Base-by-base conservation (phyloP, 1,140 invertebrate genomes). In the Venustaconcha ellipsiformis region DNA sequence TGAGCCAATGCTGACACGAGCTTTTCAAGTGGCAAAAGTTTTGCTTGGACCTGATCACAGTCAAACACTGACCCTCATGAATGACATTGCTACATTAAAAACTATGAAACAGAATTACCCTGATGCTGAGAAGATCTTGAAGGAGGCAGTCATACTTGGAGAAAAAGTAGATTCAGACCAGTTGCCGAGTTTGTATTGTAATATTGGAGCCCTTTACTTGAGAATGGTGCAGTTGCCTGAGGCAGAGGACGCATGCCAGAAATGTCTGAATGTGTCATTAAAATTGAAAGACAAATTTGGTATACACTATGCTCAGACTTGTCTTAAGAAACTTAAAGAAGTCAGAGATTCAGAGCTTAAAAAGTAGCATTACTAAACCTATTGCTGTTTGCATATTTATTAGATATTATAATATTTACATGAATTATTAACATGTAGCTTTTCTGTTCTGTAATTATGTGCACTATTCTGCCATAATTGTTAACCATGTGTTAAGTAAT, bases 71-170 rank as follows among this genome's bases (percentile, higher is more conserved):
- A 91, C 97, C 59, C 72, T 87, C 60, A 88, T 97, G 13, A 97
- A 97, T 92, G 95, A 97, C 88, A 91, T 97, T 72, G 96, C 94
- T 58, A 94, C 94, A 64, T 92, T 95, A 15, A 93, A 92, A 77
- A 93, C 92, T 90, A 81, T 92, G 83, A 91, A 90, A 90, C 90
- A 94, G 76, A 92, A 95, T 76, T 90, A 93, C 77, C 92, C 93
- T 63, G 91, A 92, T 78, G 95, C 96, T 56, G 92, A 95, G 80
- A 83, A 91, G 55, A 94, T 94, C 86, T 92, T 97, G 62, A 91
- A 92, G 79, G 89, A 94, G 89, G 96, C 95, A 8, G 91, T 94
- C 68, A 88, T 92, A 80, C 88, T 94, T 76, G 95, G 94, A 91
- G 84, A 89, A 90, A 80, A 86, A 18, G 90, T 91, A 20, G 92